A percentile compares a stretch with the other conserved stretches of the same genome.
Evolutionary conservation across 2,113 vertebrate species (phyloP).

Genomic region (Tachysurus fulvidraco): DNA sequence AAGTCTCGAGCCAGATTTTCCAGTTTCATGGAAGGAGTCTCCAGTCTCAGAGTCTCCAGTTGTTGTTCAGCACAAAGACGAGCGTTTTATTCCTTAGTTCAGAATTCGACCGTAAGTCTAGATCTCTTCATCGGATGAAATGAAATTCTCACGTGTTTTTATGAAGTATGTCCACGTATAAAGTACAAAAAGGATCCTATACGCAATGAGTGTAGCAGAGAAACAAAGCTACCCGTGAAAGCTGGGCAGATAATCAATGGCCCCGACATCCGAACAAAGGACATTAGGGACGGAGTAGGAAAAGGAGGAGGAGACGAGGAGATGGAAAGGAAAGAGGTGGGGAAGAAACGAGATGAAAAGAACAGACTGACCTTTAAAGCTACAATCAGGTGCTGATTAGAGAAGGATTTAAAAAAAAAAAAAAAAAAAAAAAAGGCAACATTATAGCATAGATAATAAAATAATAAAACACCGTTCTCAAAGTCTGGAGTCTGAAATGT

Average conservation of each 20-base stretch:
- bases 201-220: not conserved
- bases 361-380: not conserved
- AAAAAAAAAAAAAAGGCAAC: not conserved
- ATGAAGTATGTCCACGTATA: not conserved
- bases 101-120: not conserved
- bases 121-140: not conserved
- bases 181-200: not conserved
- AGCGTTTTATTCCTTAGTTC: not conserved
- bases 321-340: not conserved
- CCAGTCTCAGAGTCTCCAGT: slow-evolving; percentile 14
- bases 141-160: not conserved
- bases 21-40: not conserved
- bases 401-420: not conserved
- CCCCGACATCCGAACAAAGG: not conserved
- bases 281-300: not conserved
- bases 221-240: slow-evolving; percentile 1
- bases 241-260: slow-evolving; percentile 26
- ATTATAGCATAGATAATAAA: not conserved
- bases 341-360: not conserved
- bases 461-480: not conserved
- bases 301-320: not conserved
- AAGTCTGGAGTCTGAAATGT: not conserved
- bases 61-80: not conserved
- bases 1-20: not conserved
- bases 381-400: not conserved